Percentiles rank a stretch among this genome's conserved stretches.
These are phyloP conservation scores for Barypeithes pellucidus DNA, from an alignment of 2,888 invertebrate species.

Conservation along the genomic window DNA sequence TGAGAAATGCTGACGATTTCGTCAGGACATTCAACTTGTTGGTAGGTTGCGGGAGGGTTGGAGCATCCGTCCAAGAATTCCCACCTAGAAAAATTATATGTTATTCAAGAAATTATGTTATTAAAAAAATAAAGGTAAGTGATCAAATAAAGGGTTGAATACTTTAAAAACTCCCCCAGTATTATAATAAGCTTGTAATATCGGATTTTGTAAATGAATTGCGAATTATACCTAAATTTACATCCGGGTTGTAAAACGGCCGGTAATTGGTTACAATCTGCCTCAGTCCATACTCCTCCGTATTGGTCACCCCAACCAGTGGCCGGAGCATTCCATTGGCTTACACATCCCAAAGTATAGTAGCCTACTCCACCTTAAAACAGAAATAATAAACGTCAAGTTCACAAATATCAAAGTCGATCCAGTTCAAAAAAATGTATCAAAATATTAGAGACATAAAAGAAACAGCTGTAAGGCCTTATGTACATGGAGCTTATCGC, in stretches of 20 bases:
- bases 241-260: constrained; percentile 52
- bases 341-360: constrained; percentile 55
- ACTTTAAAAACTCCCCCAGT: no score
- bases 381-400: not conserved
- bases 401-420: no score
- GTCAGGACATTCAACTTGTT: constrained; percentile 52
- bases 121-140: no score
- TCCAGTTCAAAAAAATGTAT: no score
- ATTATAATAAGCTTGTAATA: no score
- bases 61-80: constrained; percentile 50
- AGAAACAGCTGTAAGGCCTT: no score
- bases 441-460: no score
- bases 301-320: constrained; percentile 57
- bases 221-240: constrained; percentile 49
- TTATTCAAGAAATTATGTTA: no score
- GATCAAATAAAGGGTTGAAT: no score
- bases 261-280: constrained; percentile 55
- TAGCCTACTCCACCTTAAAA: constrained; percentile 50
- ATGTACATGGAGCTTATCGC: no score
- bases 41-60: constrained; percentile 48
- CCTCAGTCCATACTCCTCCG: constrained; percentile 55
- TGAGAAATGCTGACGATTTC: constrained; percentile 48
- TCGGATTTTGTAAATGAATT: not conserved
- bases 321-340: constrained; percentile 56
- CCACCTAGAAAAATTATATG: constrained; percentile 43